Evolutionary conservation across 1,140 invertebrate genomes (phyloP).

Genomic region (Dinoponera quadriceps): DNA sequence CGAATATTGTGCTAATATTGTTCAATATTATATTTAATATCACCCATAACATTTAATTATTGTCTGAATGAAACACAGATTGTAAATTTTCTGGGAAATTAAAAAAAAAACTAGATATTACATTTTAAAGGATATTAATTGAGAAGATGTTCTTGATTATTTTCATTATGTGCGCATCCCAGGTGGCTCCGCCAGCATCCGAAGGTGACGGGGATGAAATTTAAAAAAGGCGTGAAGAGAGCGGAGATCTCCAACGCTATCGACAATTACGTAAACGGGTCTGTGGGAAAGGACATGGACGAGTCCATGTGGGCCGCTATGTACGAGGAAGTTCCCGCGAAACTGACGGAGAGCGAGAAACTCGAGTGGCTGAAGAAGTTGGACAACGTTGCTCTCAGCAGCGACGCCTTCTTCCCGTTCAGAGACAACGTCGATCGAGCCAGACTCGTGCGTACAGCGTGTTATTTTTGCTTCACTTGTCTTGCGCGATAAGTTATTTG

Average conservation of each 20-base stretch:
- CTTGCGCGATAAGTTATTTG: not conserved
- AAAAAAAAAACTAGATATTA: no score
- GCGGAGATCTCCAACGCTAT: constrained; percentile 98
- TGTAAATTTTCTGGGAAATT: no score
- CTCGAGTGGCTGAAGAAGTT: constrained; percentile 93
- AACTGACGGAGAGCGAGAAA: constrained; percentile 90
- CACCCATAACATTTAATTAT: no score
- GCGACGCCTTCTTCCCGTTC: constrained; percentile 99
- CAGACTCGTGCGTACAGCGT: constrained; percentile 88
- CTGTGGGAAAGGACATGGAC: constrained; percentile 91
- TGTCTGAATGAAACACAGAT: no score
- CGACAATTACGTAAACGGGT: constrained; percentile 97
- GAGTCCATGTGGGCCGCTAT: constrained; percentile 88
- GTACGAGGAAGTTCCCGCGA: constrained; percentile 91
- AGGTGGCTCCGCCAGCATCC: constrained; percentile 98
- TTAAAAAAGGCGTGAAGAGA: constrained; percentile 95
- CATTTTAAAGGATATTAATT: constrained; percentile 14
- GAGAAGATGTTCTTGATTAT: not conserved
- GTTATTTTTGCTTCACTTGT: not conserved
- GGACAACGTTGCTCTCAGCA: constrained; percentile 96
- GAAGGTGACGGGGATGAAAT: constrained; percentile 93
- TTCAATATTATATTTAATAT: no score
- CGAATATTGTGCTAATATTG: no score
- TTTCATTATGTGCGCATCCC: constrained; percentile 16
- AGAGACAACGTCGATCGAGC: constrained; percentile 98